Evolutionary conservation across 2,113 vertebrate genomes (phyloP).

Genomic region (Ochotona princeps): DNA sequence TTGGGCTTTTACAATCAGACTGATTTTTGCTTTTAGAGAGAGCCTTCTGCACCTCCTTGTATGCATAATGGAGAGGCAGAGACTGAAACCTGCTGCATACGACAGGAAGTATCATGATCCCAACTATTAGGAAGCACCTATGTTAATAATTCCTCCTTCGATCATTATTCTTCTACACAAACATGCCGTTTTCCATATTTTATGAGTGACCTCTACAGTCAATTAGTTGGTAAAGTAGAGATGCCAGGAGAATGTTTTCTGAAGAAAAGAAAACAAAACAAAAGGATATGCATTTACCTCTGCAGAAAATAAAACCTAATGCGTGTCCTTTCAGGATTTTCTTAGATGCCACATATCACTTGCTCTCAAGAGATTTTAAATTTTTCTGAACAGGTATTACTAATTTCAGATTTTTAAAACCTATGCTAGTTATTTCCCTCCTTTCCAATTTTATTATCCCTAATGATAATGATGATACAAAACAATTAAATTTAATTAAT

Average conservation of each 20-base stretch:
- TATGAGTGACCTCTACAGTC: not conserved
- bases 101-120: not conserved
- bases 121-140: not conserved
- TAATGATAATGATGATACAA: not conserved
- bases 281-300: not conserved
- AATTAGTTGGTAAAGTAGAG: not conserved
- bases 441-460: not conserved
- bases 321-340: not conserved
- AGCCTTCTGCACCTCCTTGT: not conserved
- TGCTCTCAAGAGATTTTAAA: not conserved
- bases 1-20: not conserved
- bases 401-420: not conserved
- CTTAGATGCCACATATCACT: not conserved
- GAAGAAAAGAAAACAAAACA: not conserved
- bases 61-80: not conserved
- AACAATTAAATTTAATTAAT: not conserved
- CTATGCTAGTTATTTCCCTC: not conserved
- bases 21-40: not conserved
- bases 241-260: not conserved
- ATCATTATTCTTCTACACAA: not conserved
- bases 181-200: not conserved
- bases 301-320: not conserved
- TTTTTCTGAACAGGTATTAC: not conserved
- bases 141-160: not conserved
- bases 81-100: not conserved